A percentile compares a stretch with the other conserved stretches of the same genome.
These are phyloP conservation scores for Trachelus iudaicus DNA, from an alignment of 2,888 invertebrate genomes.

Conservation along the genomic window DNA sequence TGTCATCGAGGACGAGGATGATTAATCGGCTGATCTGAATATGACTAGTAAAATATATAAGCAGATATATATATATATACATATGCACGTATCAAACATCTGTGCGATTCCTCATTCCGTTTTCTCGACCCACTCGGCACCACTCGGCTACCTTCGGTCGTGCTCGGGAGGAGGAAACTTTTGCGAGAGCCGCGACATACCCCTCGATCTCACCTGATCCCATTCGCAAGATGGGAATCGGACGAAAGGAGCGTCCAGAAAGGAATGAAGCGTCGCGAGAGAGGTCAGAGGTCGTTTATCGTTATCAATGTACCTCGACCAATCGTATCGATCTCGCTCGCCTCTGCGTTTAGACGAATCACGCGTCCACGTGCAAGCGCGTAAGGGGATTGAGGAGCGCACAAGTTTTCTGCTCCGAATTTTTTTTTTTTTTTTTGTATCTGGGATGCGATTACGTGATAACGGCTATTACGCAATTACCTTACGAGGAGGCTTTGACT, in stretches of 20 bases:
- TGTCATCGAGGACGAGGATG: background rate
- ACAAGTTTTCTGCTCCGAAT: no score
- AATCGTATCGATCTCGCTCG: no score
- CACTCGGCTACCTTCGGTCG: no score
- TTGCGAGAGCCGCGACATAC: no score
- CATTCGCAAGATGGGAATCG: background rate
- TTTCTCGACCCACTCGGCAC: background rate
- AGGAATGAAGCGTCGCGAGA: background rate
- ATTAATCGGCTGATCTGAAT: background rate
- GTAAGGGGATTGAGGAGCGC: background rate
- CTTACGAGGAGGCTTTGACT: background rate
- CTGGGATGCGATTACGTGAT: no score
- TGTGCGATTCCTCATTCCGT: background rate
- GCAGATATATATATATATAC: background rate
- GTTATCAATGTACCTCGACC: no score
- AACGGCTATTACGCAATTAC: background rate
- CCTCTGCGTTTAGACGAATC: no score
- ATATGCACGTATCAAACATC: background rate
- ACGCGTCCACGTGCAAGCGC: background rate
- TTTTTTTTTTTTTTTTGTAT: no score
- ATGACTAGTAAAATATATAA: background rate
- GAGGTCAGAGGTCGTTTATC: no score
- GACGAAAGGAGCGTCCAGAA: background rate
- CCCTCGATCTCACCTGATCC: background rate
- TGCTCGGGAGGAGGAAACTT: no score